These are phyloP conservation scores for Hephaestus fuliginosus DNA, from an alignment of 2,797 vertebrate species.

Conservation along the genomic window DNA sequence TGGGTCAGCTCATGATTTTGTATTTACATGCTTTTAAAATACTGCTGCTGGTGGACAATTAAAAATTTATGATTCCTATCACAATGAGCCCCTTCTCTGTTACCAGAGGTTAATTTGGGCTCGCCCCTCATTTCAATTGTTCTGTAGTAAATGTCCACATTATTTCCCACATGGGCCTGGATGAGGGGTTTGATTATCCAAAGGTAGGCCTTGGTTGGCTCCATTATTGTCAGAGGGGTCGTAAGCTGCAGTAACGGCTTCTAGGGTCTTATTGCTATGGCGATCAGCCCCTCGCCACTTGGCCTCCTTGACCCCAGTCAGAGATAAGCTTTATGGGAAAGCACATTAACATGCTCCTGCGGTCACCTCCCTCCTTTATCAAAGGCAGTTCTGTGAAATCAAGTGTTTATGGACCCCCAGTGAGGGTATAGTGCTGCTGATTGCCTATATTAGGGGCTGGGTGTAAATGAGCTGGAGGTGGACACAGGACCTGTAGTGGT, in stretches of 20 bases:
- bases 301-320: conserved; percentile 83
- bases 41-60: conserved; percentile 77
- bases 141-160: conserved; percentile 81
- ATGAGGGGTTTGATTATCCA: conserved; percentile 79
- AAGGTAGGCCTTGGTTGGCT: conserved; percentile 72
- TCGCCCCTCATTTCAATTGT: conserved; percentile 84
- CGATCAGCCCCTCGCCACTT: conserved; percentile 83
- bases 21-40: conserved; percentile 73
- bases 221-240: conserved; percentile 78
- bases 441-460: conserved; percentile 80
- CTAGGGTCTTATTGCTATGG: conserved; percentile 85
- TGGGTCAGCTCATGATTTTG: conserved; percentile 70
- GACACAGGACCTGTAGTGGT: conserved; percentile 70
- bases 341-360: conserved; percentile 83
- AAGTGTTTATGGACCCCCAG: conserved; percentile 89
- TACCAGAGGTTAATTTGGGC: conserved; percentile 83
- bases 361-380: conserved; percentile 81
- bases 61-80: conserved; percentile 77
- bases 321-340: conserved; percentile 86
- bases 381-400: conserved; percentile 81
- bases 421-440: conserved; percentile 77
- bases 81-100: conserved; percentile 71
- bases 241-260: conserved; percentile 79
- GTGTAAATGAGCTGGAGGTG: conserved; percentile 77
- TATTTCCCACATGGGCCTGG: conserved; percentile 83